phyloP scores from a whole-genome alignment of 2,797 vertebrate genomes.

The Enteromius fasciolatus region DNA sequence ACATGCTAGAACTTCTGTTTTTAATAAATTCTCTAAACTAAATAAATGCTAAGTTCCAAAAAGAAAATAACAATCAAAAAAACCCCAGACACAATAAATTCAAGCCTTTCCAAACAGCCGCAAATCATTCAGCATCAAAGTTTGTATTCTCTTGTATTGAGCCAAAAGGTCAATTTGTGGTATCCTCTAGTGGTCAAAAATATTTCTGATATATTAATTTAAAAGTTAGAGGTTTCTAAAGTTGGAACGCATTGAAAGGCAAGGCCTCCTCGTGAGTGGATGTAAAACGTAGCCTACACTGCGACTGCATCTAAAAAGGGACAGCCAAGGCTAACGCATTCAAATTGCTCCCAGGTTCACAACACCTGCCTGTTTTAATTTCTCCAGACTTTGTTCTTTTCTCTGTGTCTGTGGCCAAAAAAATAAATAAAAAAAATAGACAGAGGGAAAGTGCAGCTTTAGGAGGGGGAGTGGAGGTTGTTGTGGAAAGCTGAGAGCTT shows the following conservation, averaged over 20 bases:
- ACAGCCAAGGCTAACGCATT: slow-evolving; percentile 36
- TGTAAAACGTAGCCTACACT: background rate
- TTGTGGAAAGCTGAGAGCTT: slow-evolving; percentile 33
- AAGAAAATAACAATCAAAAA: no score
- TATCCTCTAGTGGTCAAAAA: background rate
- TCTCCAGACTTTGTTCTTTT: slow-evolving; percentile 30
- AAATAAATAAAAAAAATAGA: background rate
- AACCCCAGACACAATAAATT: background rate
- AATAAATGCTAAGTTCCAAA: background rate
- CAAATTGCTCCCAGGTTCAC: slow-evolving; percentile 47
- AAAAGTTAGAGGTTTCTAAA: background rate
- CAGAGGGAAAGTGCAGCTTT: slow-evolving; percentile 5
- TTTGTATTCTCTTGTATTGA: background rate
- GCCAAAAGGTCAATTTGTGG: background rate
- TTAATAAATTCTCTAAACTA: background rate
- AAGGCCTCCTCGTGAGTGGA: background rate
- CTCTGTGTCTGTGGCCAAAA: slow-evolving; percentile 30
- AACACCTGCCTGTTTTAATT: slow-evolving; percentile 42
- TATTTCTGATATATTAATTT: background rate
- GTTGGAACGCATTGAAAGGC: background rate
- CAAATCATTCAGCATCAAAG: background rate
- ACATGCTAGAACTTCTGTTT: background rate
- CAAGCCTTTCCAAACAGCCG: background rate
- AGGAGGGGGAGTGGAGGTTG: background rate
- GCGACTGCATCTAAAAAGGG: background rate